Evolutionary conservation across 2,797 vertebrate genomes (phyloP).

Genomic region (Myotis pilosus): DNA sequence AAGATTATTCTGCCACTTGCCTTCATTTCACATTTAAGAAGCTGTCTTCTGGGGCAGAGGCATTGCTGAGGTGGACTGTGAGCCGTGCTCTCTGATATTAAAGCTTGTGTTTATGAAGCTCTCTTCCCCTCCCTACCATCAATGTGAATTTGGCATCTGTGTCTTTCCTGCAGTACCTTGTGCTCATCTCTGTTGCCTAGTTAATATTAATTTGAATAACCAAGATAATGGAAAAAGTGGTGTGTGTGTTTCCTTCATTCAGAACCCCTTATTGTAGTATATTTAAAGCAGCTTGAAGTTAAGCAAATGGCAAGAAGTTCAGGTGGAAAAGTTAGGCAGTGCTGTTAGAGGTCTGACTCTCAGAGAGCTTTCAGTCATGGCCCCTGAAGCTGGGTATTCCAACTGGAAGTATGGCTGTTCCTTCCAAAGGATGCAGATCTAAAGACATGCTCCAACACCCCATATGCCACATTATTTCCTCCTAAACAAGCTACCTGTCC

Average conservation of each 20-base stretch:
- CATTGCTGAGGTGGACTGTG: neutral
- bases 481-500: neutral
- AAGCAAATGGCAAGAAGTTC: neutral
- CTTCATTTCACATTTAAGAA: neutral
- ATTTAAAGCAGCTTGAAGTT: neutral
- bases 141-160: neutral
- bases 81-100: neutral
- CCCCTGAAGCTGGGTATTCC: neutral
- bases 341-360: neutral
- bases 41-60: neutral
- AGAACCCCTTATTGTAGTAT: neutral
- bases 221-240: neutral
- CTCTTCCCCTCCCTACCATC: neutral
- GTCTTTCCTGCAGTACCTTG: neutral
- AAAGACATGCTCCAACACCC: neutral
- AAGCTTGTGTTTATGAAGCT: too few relatives aligned
- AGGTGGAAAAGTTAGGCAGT: neutral
- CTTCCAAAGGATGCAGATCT: neutral
- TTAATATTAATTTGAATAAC: neutral
- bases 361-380: neutral
- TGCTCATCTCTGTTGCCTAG: neutral
- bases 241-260: neutral
- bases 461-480: rapidly evolving
- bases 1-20: neutral
- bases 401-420: neutral